A percentile compares a stretch with the other conserved stretches of the same genome.
Evolutionary conservation across 92 coral and sea anemone species (phyloP).

Genomic region (Siderastrea siderea): DNA sequence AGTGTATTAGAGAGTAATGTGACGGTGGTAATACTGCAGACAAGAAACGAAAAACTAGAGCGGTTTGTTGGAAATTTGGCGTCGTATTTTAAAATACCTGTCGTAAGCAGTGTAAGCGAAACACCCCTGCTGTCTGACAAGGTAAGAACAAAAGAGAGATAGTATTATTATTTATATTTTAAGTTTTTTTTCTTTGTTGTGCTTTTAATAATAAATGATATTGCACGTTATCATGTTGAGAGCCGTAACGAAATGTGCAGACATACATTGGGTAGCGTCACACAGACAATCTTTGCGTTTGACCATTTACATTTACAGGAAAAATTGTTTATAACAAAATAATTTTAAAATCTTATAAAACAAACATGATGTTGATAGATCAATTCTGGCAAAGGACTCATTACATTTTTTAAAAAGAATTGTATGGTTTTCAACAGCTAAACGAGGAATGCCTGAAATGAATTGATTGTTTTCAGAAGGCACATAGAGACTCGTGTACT

Average conservation of each 20-base stretch:
- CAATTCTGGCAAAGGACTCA: too few species aligned
- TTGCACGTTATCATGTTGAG: not conserved
- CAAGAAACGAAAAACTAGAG: constrained; percentile 46
- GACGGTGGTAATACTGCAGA: constrained; percentile 74
- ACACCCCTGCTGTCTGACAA: constrained; percentile 73
- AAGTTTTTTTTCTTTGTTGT: not conserved
- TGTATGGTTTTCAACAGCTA: too few species aligned
- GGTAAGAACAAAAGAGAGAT: constrained; percentile 44
- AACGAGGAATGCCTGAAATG: too few species aligned
- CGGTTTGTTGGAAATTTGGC: constrained; percentile 75
- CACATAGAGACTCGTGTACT: not conserved
- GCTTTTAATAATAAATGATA: not conserved
- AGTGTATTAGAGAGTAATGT: constrained; percentile 59
- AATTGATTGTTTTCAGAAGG: too few species aligned
- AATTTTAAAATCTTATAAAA: too few species aligned
- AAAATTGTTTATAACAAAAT: too few species aligned
- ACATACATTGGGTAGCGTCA: not conserved
- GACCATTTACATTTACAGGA: too few species aligned
- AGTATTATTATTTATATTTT: not conserved
- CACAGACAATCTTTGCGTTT: too few species aligned
- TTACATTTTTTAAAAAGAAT: too few species aligned
- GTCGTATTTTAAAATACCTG: constrained; percentile 78
- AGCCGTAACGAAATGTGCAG: not conserved
- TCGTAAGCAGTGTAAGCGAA: constrained; percentile 57
- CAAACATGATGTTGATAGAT: too few species aligned